Evolutionary conservation across 2,888 invertebrate genomes (phyloP), one percentile per base, ranked within the genome.

Genomic region (Temnothorax rugatulus): DNA sequence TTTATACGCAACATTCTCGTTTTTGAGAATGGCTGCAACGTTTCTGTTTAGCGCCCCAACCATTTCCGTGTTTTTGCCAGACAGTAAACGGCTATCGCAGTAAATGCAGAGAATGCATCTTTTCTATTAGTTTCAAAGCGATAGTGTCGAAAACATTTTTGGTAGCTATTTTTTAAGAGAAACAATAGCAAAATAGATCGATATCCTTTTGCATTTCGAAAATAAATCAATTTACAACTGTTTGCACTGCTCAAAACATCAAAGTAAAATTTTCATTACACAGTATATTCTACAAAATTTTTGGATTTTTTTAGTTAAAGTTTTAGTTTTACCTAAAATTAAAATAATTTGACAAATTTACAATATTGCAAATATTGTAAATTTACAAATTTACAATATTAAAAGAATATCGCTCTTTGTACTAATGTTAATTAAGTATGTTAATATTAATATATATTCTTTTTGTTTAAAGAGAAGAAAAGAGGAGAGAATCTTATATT

Each of bases 1-100:
- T 77, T 81, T 81, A 81, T 81, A 59, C 71, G 71, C 79, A 81
- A 81, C 71, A 81, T 81, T 81, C 79, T 71, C 71, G 59, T 81
- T 81, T 81, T 81, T 71, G 59, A 71, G 79, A 71, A 81, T 81
- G 38, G 59, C 79, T 71, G 71, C 59, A 71, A 71, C 79, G 47
- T 71, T 81, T 81, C 79, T 71, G 59, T 81, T 59, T 81, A 81
- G 34, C 79, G 18, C 25, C 21, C 47, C 71, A 21, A 71, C 71
- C 47, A 71, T 71, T 81, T 71, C 25, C 15, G 25, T 81, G 59
- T 81, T 81, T 81, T 81, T 81, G 47, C 59, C 18, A 59, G 71
- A 81, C 38, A 47, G 47, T 61, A 81, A 81, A 81, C 79, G 79
- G 71, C 71, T 59, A 81, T 81, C 34, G 59, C 79, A 81, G 79